Evolutionary conservation across 2,888 invertebrate genomes (phyloP), one percentile per base, ranked within the genome.

Genomic region (Falcaria lacertinaria): DNA sequence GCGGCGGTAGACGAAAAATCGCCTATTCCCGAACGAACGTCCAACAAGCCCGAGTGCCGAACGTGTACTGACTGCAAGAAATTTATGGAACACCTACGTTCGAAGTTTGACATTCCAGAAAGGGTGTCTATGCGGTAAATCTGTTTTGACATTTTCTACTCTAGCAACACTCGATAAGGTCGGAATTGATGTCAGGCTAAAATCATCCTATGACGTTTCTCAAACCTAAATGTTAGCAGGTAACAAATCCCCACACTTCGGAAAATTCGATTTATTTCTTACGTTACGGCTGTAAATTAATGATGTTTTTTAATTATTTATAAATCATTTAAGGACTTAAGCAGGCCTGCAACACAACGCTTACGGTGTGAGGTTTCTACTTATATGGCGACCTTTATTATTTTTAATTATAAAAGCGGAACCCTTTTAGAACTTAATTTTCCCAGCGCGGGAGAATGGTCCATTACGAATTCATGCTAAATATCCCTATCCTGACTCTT

Each of bases 31-130:
- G 1, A 0, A 2, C 14, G 11, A 43, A 19, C 77, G 73, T 67
- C 73, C 58, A 45, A 16, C 34, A 49, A 17, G 35, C 42, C 33
- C 42, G 39, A 63, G 52, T 44, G 66, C 45, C 63, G 47, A 48
- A 48, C 63, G 68, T 56, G 59, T 62, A 80, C 80, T 79, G 74
- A 57, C 57, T 45, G 35, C 50, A 68, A 69, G 72, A 60, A 74
- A 77, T 74, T 74, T 65, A 75, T 71, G 63, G 66, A 78, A 76
- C 76, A 78, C 76, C 76, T 74, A 62, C 53, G 57, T 60, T 57
- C 60, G 52, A 44, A 49, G 47, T 52, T 47, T 45, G 33, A 53
- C 67, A 56, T 47, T 62, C 51, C 45, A 35, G 62, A 47, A 64
- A 75, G 52, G 62, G 60, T 72, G 50, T 61, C 79, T 67, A 65